Base-by-base conservation (phyloP, 1,140 invertebrate genomes). In the Camponotus floridanus region DNA sequence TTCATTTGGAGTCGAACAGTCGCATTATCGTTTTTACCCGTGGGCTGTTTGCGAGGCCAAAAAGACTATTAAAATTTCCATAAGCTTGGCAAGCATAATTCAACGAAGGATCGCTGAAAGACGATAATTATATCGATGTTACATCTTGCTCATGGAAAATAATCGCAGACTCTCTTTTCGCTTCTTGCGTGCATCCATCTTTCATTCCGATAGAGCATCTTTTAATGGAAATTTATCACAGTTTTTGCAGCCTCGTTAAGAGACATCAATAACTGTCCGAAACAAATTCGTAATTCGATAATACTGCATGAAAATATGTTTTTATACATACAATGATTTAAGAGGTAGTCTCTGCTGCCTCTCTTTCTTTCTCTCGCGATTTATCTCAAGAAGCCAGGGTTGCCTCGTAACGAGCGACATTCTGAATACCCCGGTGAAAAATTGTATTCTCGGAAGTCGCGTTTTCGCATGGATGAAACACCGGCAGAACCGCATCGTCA, bases 1-100 rank as follows among this genome's bases (percentile, higher is more conserved):
- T 78, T 87, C 88, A 81, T 83, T 88, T 73, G 62, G 48, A 83
- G 78, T 65, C 86, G 71, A 76, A 71, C 62, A 76, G 76, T 88
- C 42, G 74, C 61, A 64, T 65, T 76, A 74, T 86, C 86, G 80
- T 42, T 55, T 48, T 61, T 71, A 84, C 84, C 73, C 73, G 55
- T 74, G 62, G 87, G 87, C 74, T 78, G 26, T 81, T 71, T 64
- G 67, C 70, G 70, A 57, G 45, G 62, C 71, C 80, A 67, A 87
- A 87, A 85, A 68, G 80, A 51, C 42, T 87, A 85, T 83, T 70
- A 80, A 70, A 81, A 70, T 70, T 68, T 83, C 78, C 65, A 86
- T 33, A n/a, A 61, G 7, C 21, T 71, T 21, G n/a, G 15, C 64
- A 57, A 33, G n/a, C 42, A 61, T 65, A 57, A 65, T 51, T 78